Percentiles rank a stretch among this genome's conserved stretches.
These are phyloP conservation scores for Brachyopa scutellaris DNA, from an alignment of 2,888 invertebrate genomes.

Conservation along the genomic window DNA sequence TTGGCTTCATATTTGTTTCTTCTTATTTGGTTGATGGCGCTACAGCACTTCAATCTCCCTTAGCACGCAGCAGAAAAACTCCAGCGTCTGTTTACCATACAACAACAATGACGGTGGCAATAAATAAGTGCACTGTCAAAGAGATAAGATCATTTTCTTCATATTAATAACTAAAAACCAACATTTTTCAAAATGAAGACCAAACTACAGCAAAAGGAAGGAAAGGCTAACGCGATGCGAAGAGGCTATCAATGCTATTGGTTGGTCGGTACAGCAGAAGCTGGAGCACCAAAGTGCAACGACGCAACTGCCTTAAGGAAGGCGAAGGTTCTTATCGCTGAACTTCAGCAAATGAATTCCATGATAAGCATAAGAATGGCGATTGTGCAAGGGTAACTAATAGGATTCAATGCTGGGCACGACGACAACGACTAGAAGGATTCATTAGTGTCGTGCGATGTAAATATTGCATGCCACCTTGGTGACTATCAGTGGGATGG, in stretches of 20 bases:
- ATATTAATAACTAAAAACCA: slow-evolving; percentile 72
- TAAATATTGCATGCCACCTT: slow-evolving; percentile 72
- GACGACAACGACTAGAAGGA: slow-evolving; percentile 47
- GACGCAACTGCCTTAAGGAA: slow-evolving; percentile 62
- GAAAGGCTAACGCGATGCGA: slow-evolving; percentile 29
- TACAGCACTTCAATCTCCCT: slow-evolving; percentile 1
- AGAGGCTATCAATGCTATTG: slow-evolving; percentile 60
- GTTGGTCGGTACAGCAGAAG: slow-evolving; percentile 12
- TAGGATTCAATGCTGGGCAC: slow-evolving; percentile 45
- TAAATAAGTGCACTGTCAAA: slow-evolving; percentile 62
- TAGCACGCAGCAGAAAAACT: background rate
- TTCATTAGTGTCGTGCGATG: slow-evolving; percentile 70
- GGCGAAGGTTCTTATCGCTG: slow-evolving; percentile 60
- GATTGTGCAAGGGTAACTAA: slow-evolving; percentile 66
- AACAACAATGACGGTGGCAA: slow-evolving; percentile 49
- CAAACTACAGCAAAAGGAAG: slow-evolving; percentile 41
- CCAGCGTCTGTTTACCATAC: slow-evolving; percentile 1
- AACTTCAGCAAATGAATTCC: slow-evolving; percentile 72
- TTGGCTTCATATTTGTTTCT: slow-evolving; percentile 22
- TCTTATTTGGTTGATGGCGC: background rate
- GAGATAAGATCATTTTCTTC: slow-evolving; percentile 70
- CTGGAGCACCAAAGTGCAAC: slow-evolving; percentile 62
- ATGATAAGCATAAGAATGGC: slow-evolving; percentile 67
- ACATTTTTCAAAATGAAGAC: slow-evolving; percentile 71
- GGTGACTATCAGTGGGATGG: slow-evolving; percentile 61